These are phyloP conservation scores for Eupithecia subumbrata DNA, from an alignment of 2,888 invertebrate species.

Conservation along the genomic window DNA sequence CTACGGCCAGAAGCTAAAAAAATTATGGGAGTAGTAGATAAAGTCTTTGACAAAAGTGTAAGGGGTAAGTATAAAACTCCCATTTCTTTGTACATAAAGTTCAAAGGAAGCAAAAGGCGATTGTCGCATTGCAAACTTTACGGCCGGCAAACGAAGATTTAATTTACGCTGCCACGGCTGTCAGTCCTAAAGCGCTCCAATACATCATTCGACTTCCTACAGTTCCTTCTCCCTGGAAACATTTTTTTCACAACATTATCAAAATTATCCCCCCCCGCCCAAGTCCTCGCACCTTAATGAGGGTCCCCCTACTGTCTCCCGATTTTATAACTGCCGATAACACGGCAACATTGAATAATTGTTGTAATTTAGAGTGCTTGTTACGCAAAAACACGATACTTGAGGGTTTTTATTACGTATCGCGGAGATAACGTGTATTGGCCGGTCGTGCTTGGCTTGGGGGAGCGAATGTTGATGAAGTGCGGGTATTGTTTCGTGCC, in stretches of 20 bases:
- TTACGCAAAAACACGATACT: constrained; percentile 76
- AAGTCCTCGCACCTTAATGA: constrained; percentile 68
- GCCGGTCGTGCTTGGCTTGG: constrained; percentile 33
- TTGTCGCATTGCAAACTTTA: constrained; percentile 14
- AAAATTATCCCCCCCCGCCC: constrained; percentile 43
- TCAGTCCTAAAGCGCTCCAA: constrained; percentile 34
- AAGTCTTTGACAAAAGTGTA: background rate
- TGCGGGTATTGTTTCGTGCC: constrained; percentile 38
- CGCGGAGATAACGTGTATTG: constrained; percentile 61
- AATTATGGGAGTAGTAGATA: background rate
- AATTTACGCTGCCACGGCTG: constrained; percentile 29
- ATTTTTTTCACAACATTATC: constrained; percentile 46
- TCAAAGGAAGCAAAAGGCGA: constrained; percentile 3
- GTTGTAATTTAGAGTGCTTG: constrained; percentile 80
- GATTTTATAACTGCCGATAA: constrained; percentile 81
- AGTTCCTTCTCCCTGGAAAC: constrained; percentile 24
- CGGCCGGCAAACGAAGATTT: constrained; percentile 22
- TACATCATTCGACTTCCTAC: constrained; percentile 37
- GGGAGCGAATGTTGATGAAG: constrained; percentile 45
- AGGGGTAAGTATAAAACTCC: background rate
- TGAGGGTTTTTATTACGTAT: constrained; percentile 70
- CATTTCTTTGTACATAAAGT: constrained; percentile 1
- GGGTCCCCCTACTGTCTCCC: constrained; percentile 61
- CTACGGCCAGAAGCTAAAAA: background rate
- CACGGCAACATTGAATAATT: constrained; percentile 81